A percentile compares a stretch with the other conserved stretches of the same genome.
Conservation (phyloP, 2,797 vertebrate species). For the Pseudocheirus occidentalis region DNA sequence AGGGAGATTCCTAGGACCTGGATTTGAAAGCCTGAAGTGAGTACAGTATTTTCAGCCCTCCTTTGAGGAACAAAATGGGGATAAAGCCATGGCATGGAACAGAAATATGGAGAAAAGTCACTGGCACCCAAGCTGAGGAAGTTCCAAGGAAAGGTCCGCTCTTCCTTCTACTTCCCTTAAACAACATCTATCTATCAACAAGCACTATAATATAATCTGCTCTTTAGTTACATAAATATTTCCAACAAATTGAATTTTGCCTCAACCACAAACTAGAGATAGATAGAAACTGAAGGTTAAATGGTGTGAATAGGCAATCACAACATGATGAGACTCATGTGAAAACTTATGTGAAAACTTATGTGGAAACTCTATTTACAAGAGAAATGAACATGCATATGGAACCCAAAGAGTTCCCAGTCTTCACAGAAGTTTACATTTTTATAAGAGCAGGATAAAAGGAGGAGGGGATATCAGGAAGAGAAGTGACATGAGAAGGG, state of each 20-base stretch:
- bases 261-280: no score
- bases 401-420: background rate
- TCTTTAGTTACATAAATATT: background rate
- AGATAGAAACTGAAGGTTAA: background rate
- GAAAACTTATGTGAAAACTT: no score
- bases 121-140: background rate
- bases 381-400: background rate
- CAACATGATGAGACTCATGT: background rate
- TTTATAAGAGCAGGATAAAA: background rate
- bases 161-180: background rate
- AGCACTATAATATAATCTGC: background rate
- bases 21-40: background rate
- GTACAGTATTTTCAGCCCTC: background rate
- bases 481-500: background rate
- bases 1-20: background rate
- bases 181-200: background rate
- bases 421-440: background rate
- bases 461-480: background rate
- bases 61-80: background rate
- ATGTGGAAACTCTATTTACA: background rate
- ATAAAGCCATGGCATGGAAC: background rate
- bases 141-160: background rate
- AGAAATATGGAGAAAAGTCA: background rate
- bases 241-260: background rate
- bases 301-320: background rate